Base-by-base conservation (phyloP, 2,888 invertebrate species). In the Nycteola revayana region DNA sequence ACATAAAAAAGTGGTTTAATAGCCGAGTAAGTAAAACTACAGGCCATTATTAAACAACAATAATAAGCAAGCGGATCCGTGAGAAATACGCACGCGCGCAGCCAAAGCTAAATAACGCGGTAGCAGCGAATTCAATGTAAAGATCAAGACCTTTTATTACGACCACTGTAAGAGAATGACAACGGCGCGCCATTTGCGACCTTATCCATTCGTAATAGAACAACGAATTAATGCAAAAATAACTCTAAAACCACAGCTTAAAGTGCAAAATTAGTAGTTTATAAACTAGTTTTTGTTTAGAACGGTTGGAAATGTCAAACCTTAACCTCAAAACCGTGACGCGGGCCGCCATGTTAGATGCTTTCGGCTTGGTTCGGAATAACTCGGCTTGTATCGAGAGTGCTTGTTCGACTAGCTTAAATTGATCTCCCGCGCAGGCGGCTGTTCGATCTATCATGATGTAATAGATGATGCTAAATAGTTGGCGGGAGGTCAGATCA, bases 251-350 rank as follows among this genome's bases (percentile, higher is more conserved):
- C 33, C 3, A 26, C 1, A 21, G 0, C 10, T 45, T 65, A 72
- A 36, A 46, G 52, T 34, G 42, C 39, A 53, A 57, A 21, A 41
- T 49, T 49, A 40, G 40, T 18, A 32, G 25, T 35, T 39, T 10
- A 11, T 18, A 18, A 47, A 50, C 52, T 58, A 50, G 42, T 52
- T 65, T 68, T 60, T 59, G 64, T 66, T 78, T 75, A 75, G 73
- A 76, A 75, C 70, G 75, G 68, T 67, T 74, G 68, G 72, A 85
- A 86, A 87, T 85, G 82, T 81, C 83, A 86, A 86, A 85, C 87
- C 87, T 87, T 87, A 84, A 88, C 87, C 87, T 88, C 84, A 84
- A 87, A 87, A 86, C 81, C 79, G 75, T 83, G 86, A 82, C 78
- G 80, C 33, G 22, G 57, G 72, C 60, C 74, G 84, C 84, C 84